phyloP scores from a whole-genome alignment of 2,888 invertebrate species.

The Cantharis flavilabris region DNA sequence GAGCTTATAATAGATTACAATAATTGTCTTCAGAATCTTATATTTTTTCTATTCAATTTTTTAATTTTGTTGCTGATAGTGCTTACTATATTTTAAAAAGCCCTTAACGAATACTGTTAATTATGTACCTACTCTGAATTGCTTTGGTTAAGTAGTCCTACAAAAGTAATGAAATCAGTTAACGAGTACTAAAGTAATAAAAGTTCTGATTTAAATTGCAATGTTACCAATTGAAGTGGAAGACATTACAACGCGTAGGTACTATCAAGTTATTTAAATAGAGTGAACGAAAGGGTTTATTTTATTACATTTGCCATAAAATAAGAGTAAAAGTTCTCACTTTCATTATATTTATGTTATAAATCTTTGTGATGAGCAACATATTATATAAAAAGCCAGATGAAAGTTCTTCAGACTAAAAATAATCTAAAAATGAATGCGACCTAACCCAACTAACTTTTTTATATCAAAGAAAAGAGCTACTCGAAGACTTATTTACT shows the following conservation, averaged over 20 bases:
- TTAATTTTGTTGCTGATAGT: not conserved
- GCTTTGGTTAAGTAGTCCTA: not conserved
- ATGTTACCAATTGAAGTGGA: not conserved
- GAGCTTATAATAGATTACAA: not conserved
- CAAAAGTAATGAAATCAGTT: not conserved
- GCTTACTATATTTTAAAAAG: not conserved
- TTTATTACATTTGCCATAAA: not conserved
- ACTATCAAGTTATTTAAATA: not conserved
- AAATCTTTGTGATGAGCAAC: not conserved
- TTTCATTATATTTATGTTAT: not conserved
- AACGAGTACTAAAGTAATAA: not conserved
- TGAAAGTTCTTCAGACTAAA: too few relatives aligned
- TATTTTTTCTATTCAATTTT: not conserved
- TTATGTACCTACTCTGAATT: not conserved
- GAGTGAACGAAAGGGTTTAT: not conserved
- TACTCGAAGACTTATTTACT: too few relatives aligned
- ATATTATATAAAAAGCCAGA: not conserved
- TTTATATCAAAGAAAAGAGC: too few relatives aligned
- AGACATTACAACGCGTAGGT: not conserved
- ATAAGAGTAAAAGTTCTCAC: not conserved
- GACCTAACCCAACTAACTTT: too few relatives aligned
- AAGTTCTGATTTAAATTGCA: not conserved
- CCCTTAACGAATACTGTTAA: too few relatives aligned
- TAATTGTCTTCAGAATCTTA: not conserved
- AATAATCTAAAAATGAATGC: too few relatives aligned